phyloP scores from a whole-genome alignment of 2,113 vertebrate genomes.

The Notothenia coriiceps region DNA sequence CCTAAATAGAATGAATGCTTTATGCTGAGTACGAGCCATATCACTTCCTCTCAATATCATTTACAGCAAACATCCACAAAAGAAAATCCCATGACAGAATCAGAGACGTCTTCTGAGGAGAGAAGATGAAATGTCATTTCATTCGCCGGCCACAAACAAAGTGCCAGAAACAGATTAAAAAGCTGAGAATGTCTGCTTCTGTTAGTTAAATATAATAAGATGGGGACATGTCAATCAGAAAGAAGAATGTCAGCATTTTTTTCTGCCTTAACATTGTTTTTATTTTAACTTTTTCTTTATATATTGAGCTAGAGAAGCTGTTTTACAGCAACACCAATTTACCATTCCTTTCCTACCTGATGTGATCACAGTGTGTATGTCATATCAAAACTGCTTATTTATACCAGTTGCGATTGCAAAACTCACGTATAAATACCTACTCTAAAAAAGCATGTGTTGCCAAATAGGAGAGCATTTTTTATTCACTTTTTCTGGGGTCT shows the following conservation, averaged over 20 bases:
- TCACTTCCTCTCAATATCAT: constrained; percentile 69
- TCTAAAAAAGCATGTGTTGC: not conserved
- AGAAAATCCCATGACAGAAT: constrained; percentile 61
- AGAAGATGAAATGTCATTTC: constrained; percentile 60
- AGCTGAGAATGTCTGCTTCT: constrained; percentile 36
- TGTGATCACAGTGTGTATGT: not conserved
- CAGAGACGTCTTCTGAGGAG: constrained; percentile 33
- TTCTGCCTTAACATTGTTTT: constrained; percentile 12
- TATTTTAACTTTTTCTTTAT: constrained; percentile 17
- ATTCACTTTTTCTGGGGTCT: not conserved
- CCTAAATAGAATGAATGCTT: constrained; percentile 76
- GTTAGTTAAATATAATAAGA: constrained; percentile 54
- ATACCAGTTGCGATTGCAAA: not conserved
- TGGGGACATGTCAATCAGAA: constrained; percentile 46
- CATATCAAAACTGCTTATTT: not conserved
- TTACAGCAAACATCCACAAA: constrained; percentile 54
- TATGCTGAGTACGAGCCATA: constrained; percentile 68
- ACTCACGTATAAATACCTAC: not conserved
- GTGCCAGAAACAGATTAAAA: constrained; percentile 51
- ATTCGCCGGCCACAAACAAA: constrained; percentile 49
- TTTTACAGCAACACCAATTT: constrained; percentile 8
- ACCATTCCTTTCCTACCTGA: not conserved
- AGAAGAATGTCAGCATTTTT: constrained; percentile 24
- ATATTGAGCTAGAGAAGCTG: constrained; percentile 13
- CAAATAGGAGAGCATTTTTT: not conserved